Percentiles rank a stretch among this genome's conserved stretches.
phyloP scores from a whole-genome alignment of 2,888 invertebrate genomes.

The Apodemia mormo region DNA sequence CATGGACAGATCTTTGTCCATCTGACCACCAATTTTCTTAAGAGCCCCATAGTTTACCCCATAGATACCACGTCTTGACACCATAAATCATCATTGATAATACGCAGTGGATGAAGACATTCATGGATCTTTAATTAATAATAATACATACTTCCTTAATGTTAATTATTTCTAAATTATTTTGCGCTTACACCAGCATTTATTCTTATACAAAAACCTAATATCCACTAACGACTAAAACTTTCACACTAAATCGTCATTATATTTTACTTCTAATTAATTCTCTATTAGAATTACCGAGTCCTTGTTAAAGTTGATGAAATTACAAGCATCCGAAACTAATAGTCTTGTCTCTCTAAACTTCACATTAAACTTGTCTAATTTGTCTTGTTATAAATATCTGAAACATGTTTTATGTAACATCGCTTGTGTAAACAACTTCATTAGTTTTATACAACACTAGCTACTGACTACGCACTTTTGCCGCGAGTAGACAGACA shows the following conservation, averaged over 20 bases:
- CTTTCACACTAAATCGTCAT: not conserved
- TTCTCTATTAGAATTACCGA: slow-evolving; percentile 3
- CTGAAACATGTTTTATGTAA: not conserved
- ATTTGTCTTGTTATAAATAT: not conserved
- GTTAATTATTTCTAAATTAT: too few species aligned
- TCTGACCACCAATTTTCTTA: too few species aligned
- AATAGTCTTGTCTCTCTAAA: slow-evolving; percentile 10
- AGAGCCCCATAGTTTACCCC: too few species aligned
- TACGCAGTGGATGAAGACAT: too few species aligned
- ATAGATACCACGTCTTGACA: too few species aligned
- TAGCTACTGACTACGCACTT: too few species aligned
- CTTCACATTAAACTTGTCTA: slow-evolving; percentile 8
- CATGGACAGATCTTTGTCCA: too few species aligned
- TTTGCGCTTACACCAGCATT: too few species aligned
- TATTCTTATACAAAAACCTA: not conserved
- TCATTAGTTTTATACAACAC: not conserved
- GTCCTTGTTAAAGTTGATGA: not conserved
- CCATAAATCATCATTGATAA: too few species aligned
- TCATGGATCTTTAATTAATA: too few species aligned
- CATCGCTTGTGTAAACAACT: not conserved
- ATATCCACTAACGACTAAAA: not conserved
- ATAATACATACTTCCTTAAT: too few species aligned
- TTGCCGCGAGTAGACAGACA: too few species aligned
- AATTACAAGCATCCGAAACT: not conserved
- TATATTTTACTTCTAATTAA: slow-evolving; percentile 8